These are phyloP conservation scores for Tapirus terrestris DNA, from an alignment of 2,113 vertebrate species.

Conservation along the genomic window DNA sequence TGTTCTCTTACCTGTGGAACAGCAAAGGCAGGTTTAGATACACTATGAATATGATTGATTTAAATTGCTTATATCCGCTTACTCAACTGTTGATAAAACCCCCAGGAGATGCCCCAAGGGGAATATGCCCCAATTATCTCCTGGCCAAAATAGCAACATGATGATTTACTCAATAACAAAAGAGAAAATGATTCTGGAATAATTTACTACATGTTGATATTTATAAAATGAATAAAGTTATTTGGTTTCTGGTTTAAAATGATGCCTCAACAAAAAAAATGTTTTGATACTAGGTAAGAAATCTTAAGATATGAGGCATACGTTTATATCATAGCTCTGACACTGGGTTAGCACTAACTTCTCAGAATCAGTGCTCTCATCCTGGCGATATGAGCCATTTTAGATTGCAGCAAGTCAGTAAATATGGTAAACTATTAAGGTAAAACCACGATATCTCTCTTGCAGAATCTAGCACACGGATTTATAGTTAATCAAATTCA, in stretches of 20 bases:
- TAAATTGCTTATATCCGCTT: not conserved
- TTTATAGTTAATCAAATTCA: too few relatives aligned
- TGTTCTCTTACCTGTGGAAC: not conserved
- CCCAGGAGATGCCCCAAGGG: not conserved
- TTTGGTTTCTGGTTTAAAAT: not conserved
- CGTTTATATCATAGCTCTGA: not conserved
- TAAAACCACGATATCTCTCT: too few relatives aligned
- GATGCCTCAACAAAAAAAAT: not conserved
- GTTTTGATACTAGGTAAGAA: not conserved
- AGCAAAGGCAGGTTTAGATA: not conserved
- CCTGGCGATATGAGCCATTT: not conserved
- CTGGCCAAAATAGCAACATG: not conserved
- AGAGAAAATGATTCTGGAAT: not conserved
- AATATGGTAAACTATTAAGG: not conserved
- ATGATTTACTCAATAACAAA: not conserved
- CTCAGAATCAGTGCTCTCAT: not conserved
- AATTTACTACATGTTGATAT: not conserved
- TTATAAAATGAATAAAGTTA: not conserved
- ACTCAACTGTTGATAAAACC: not conserved
- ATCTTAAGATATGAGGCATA: not conserved
- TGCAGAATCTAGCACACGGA: not conserved
- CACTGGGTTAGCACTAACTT: not conserved
- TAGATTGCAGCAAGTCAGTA: not conserved
- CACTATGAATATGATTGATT: not conserved
- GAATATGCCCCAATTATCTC: not conserved